A percentile compares a stretch with the other conserved stretches of the same genome.
Conservation (phyloP, 2,888 invertebrate species). For the Agriotes lineatus region DNA sequence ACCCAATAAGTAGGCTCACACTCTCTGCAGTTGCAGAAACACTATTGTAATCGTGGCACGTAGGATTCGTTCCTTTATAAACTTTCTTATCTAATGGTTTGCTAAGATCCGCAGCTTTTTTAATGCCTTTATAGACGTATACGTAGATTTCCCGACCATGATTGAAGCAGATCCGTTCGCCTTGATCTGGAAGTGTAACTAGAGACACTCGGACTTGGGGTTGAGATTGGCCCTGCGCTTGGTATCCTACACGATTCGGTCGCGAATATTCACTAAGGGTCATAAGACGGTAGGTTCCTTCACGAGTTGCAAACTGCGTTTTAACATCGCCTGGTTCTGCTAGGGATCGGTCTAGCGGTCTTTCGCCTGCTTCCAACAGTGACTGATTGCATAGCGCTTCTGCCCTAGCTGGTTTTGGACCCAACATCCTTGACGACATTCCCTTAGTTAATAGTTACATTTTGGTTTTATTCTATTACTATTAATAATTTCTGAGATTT, state of each 20-base stretch:
- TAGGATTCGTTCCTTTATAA: conserved; percentile 99
- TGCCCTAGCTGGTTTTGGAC: conserved; percentile 61
- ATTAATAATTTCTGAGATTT: too few species aligned
- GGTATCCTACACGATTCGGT: conserved; percentile 90
- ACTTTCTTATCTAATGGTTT: conserved; percentile 98
- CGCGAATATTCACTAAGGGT: conserved; percentile 96
- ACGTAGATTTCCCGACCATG: conserved; percentile 98
- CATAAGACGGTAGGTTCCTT: conserved; percentile 97
- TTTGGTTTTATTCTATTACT: too few species aligned
- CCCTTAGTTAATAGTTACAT: too few species aligned
- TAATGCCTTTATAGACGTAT: conserved; percentile 96
- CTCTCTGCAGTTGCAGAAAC: conserved; percentile 85
- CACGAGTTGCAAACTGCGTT: conserved; percentile 96
- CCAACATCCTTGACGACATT: conserved; percentile 50
- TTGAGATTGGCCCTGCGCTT: conserved; percentile 78
- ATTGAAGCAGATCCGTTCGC: conserved; percentile 96
- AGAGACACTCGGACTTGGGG: conserved; percentile 90
- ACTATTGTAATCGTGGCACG: conserved; percentile 98
- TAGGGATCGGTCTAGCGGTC: conserved; percentile 62
- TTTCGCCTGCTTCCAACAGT: conserved; percentile 64
- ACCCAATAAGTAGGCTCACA: conserved; percentile 94
- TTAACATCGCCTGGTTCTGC: conserved; percentile 82
- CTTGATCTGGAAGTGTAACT: conserved; percentile 80
- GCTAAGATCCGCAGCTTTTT: conserved; percentile 95
- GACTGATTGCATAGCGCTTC: conserved; percentile 64